Evolutionary conservation across 2,797 vertebrate species (phyloP).

Genomic region (Enteromius unitaeniatus): DNA sequence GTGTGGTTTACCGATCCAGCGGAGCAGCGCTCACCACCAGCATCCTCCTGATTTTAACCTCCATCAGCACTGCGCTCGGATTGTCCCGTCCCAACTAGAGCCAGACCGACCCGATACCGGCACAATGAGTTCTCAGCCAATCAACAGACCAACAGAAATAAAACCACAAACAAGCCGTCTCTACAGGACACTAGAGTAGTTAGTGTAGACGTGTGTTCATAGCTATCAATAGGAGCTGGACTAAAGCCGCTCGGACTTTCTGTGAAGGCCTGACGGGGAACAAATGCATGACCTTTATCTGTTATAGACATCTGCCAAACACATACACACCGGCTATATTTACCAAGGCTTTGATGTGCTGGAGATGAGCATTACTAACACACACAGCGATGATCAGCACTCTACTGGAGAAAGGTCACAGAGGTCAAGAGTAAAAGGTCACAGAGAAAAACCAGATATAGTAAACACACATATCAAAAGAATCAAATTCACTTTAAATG

Average conservation of each 20-base stretch:
- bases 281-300: slow-evolving; percentile 60
- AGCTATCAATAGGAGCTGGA: slow-evolving; percentile 73
- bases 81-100: slow-evolving; percentile 71
- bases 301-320: slow-evolving; percentile 37
- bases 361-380: slow-evolving; percentile 17
- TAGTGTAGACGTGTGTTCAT: slow-evolving; percentile 55
- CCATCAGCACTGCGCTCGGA: slow-evolving; percentile 62
- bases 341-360: slow-evolving; percentile 6
- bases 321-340: slow-evolving; percentile 32
- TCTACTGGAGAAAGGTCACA: slow-evolving; percentile 8
- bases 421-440: slow-evolving; percentile 26
- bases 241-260: slow-evolving; percentile 45
- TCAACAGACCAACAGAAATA: slow-evolving; percentile 18
- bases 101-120: slow-evolving; percentile 53
- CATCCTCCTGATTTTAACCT: slow-evolving; percentile 61
- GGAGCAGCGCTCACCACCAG: slow-evolving; percentile 65
- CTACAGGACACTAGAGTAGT: slow-evolving; percentile 1
- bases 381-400: slow-evolving; percentile 34
- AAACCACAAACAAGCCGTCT: neutral
- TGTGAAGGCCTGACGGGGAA: slow-evolving; percentile 33
- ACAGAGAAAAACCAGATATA: neutral
- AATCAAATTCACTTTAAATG: neutral
- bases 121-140: slow-evolving; percentile 61
- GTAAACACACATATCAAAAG: neutral
- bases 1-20: slow-evolving; percentile 78